These are phyloP conservation scores for Drosophila dives DNA, from an alignment of 2,888 invertebrate species.

Conservation along the genomic window DNA sequence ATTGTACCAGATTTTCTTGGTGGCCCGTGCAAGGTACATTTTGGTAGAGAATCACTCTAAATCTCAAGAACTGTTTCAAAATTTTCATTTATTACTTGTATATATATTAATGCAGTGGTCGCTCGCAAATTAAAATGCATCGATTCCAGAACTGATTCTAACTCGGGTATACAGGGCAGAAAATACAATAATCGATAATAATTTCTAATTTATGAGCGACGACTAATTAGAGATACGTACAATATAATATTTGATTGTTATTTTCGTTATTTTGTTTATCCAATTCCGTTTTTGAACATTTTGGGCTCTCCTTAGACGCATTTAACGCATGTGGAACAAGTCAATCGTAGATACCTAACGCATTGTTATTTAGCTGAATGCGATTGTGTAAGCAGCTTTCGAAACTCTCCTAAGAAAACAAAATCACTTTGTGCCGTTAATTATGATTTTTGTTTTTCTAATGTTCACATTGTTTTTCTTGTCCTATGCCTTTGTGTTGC, in stretches of 20 bases:
- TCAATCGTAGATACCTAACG: constrained; percentile 83
- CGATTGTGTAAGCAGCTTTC: constrained; percentile 84
- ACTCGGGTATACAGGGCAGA: not conserved
- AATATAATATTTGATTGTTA: constrained; percentile 54
- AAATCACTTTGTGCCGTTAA: constrained; percentile 37
- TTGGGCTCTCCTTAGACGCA: constrained; percentile 67
- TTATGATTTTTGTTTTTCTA: constrained; percentile 20
- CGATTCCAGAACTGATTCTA: not conserved
- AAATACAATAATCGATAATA: not conserved
- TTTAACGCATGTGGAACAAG: constrained; percentile 83
- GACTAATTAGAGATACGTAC: constrained; percentile 3
- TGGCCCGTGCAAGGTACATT: constrained; percentile 92
- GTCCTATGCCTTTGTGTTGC: constrained; percentile 36
- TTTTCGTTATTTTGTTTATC: constrained; percentile 47
- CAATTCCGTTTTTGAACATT: constrained; percentile 25
- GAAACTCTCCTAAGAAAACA: constrained; percentile 42
- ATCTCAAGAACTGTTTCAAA: constrained; percentile 3
- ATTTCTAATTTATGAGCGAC: not conserved
- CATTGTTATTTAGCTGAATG: constrained; percentile 85
- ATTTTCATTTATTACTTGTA: constrained; percentile 22
- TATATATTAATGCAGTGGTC: constrained; percentile 18
- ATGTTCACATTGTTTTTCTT: constrained; percentile 31
- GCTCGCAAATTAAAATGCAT: not conserved
- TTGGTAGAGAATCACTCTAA: not conserved
- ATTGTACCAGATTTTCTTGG: constrained; percentile 96